Conservation (phyloP, 2,113 vertebrate species). For the Sitta europaea region DNA sequence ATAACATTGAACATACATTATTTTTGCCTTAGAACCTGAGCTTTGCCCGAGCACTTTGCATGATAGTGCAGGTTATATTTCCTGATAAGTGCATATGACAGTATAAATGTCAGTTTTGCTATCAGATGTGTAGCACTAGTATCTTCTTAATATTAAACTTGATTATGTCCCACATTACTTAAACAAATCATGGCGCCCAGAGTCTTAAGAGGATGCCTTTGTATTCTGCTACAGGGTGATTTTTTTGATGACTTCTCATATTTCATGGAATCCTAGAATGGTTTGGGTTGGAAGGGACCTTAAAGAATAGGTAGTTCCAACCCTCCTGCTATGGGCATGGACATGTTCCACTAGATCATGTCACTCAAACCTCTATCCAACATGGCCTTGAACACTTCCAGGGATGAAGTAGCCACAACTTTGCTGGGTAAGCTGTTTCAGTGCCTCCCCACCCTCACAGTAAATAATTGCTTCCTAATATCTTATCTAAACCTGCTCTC, state of each 20-base stretch:
- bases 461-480: neutral
- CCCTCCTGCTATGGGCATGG: no score
- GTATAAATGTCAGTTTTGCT: slow-evolving; percentile 45
- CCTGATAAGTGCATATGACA: neutral
- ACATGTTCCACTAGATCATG: neutral
- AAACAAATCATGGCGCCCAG: neutral
- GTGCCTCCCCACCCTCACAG: neutral
- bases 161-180: neutral
- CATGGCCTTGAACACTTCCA: neutral
- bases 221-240: neutral
- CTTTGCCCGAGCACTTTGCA: neutral
- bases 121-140: neutral
- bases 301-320: neutral
- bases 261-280: neutral
- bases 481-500: neutral
- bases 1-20: slow-evolving; percentile 20
- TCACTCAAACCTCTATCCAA: neutral
- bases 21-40: slow-evolving; percentile 19
- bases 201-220: neutral
- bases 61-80: slow-evolving; percentile 39
- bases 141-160: neutral
- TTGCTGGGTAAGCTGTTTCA: neutral
- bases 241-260: neutral
- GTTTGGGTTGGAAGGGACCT: neutral
- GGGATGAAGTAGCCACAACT: neutral